Conservation (phyloP, 2,888 invertebrate genomes). For the Acrobasis consociella region DNA sequence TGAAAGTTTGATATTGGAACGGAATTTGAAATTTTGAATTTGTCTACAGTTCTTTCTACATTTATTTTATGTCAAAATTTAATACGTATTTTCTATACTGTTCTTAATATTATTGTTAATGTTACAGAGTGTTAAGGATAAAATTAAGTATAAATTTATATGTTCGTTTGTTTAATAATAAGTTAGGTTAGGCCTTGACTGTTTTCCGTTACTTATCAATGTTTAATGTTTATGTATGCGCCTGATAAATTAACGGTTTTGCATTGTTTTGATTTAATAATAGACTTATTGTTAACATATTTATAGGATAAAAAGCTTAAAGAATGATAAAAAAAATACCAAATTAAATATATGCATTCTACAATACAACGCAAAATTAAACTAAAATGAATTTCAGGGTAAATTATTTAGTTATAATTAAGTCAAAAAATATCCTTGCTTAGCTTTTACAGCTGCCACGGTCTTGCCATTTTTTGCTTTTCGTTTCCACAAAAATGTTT, state of each 20-base stretch:
- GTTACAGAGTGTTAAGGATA: not conserved
- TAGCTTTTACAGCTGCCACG: no score
- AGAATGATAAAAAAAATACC: no score
- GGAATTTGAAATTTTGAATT: not conserved
- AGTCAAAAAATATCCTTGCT: no score
- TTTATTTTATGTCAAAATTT: not conserved
- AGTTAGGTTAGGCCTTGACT: slow-evolving; percentile 14
- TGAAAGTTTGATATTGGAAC: not conserved
- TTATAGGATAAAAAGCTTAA: no score
- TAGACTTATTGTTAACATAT: no score
- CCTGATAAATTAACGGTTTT: slow-evolving; percentile 16
- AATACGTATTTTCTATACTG: not conserved
- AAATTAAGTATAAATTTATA: not conserved
- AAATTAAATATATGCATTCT: no score
- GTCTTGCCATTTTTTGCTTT: no score
- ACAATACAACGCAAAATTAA: no score
- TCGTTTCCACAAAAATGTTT: not conserved
- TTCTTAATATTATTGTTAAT: not conserved
- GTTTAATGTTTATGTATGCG: not conserved
- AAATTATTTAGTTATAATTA: no score
- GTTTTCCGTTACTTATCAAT: slow-evolving; percentile 15
- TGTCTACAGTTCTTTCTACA: not conserved
- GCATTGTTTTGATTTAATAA: slow-evolving; percentile 12
- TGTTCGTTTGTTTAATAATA: not conserved
- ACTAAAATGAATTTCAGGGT: no score